phyloP scores from a whole-genome alignment of 2,113 vertebrate species.

The Salminus brasiliensis region DNA sequence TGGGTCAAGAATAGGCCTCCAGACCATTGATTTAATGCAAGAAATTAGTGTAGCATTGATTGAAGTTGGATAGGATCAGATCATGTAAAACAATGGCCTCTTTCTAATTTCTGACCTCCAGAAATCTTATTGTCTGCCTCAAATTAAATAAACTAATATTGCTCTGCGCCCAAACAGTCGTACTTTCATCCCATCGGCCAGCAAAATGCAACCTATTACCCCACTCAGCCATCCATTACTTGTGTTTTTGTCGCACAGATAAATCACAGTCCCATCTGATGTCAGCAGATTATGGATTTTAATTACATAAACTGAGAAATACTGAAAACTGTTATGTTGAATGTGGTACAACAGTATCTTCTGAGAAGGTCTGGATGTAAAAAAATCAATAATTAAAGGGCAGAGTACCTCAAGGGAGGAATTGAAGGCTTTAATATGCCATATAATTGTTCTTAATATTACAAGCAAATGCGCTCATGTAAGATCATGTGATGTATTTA shows the following conservation, averaged over 20 bases:
- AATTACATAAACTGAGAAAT: conserved; percentile 29
- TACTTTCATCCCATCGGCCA: conserved; percentile 18
- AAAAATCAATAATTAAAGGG: background rate
- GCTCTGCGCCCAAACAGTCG: conserved; percentile 17
- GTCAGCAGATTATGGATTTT: conserved; percentile 7
- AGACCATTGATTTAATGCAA: conserved; percentile 11
- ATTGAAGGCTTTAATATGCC: conserved; percentile 1
- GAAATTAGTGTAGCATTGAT: conserved; percentile 20
- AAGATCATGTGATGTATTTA: conserved; percentile 34
- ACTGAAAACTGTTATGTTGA: background rate
- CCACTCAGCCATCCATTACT: conserved; percentile 15
- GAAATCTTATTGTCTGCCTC: conserved; percentile 18
- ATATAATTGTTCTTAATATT: conserved; percentile 23
- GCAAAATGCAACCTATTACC: background rate
- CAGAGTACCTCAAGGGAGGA: background rate
- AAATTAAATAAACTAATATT: conserved; percentile 23
- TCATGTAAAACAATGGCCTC: conserved; percentile 9
- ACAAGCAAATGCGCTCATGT: conserved; percentile 32
- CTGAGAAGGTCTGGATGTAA: background rate
- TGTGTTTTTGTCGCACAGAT: background rate
- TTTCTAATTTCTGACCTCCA: conserved; percentile 3
- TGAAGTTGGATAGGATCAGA: conserved; percentile 16
- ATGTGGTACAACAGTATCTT: background rate
- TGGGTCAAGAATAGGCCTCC: background rate
- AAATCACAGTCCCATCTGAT: conserved; percentile 5